A percentile compares a stretch with the other conserved stretches of the same genome.
Conservation (phyloP, 2,888 invertebrate genomes). For the Apotomis turbidana region DNA sequence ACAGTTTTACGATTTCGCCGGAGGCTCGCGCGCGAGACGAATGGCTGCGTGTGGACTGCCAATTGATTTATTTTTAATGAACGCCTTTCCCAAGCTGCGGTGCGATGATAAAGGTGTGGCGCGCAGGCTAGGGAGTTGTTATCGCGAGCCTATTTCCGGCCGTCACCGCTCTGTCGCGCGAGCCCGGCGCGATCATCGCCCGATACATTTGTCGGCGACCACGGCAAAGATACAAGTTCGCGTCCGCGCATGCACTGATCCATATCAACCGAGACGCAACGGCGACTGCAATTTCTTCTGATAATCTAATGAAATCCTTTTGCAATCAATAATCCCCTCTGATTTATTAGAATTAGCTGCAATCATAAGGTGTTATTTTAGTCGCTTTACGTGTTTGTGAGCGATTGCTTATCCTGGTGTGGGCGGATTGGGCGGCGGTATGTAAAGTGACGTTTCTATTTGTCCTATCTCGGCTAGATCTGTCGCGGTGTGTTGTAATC, state of each 20-base stretch:
- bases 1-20: slow-evolving; percentile 59
- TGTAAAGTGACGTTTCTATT: slow-evolving; percentile 82
- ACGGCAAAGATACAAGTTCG: slow-evolving; percentile 54
- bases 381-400: slow-evolving; percentile 66
- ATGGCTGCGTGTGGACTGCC: slow-evolving; percentile 56
- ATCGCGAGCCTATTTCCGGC: slow-evolving; percentile 81
- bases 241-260: slow-evolving; percentile 66
- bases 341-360: slow-evolving; percentile 42
- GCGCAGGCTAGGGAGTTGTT: slow-evolving; percentile 77
- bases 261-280: slow-evolving; percentile 66
- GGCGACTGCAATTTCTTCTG: slow-evolving; percentile 71
- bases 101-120: slow-evolving; percentile 73
- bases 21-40: slow-evolving; percentile 53
- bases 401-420: slow-evolving; percentile 64
- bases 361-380: slow-evolving; percentile 61
- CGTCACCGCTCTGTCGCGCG: slow-evolving; percentile 71
- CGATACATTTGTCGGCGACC: slow-evolving; percentile 82
- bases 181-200: slow-evolving; percentile 73
- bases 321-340: slow-evolving; percentile 56
- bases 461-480: slow-evolving; percentile 77
- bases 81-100: slow-evolving; percentile 75
- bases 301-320: slow-evolving; percentile 73
- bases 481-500: slow-evolving; percentile 77
- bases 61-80: slow-evolving; percentile 80
- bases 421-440: slow-evolving; percentile 69